phyloP scores from a whole-genome alignment of 1,140 invertebrate species.

The Trachymyrmex cornetzi region DNA sequence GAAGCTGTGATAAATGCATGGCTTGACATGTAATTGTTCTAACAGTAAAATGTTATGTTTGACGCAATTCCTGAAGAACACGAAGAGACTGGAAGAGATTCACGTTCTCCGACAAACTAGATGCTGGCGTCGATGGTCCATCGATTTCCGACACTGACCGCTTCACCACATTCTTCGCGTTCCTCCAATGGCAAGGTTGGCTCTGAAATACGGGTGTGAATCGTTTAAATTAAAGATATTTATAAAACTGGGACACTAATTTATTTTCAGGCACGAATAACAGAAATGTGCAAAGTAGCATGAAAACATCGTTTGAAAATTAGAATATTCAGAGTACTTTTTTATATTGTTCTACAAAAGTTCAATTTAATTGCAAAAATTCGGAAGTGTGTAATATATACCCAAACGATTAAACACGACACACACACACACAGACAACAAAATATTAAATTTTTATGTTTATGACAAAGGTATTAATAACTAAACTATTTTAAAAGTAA shows the following conservation, averaged over 20 bases:
- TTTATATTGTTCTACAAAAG: background rate
- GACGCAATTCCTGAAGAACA: constrained; percentile 93
- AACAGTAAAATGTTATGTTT: constrained; percentile 42
- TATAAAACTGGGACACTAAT: constrained; percentile 30
- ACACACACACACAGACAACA: background rate
- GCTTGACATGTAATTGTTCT: constrained; percentile 32
- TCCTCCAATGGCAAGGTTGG: constrained; percentile 97
- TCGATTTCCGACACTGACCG: constrained; percentile 87
- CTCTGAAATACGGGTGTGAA: constrained; percentile 88
- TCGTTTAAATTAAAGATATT: constrained; percentile 27
- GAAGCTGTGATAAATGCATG: constrained; percentile 20
- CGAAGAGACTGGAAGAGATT: constrained; percentile 95
- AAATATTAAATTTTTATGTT: background rate
- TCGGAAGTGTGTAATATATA: background rate
- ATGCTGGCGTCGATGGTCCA: constrained; percentile 84
- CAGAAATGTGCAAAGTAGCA: background rate
- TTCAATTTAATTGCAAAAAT: background rate
- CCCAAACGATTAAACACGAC: background rate
- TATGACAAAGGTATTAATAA: background rate
- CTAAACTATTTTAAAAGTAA: background rate
- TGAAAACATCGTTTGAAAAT: constrained; percentile 3
- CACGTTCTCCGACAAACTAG: constrained; percentile 93
- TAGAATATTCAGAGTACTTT: background rate
- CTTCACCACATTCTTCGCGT: constrained; percentile 92
- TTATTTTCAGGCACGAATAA: background rate